Percentiles rank a stretch among this genome's conserved stretches.
These are phyloP conservation scores for Criorhina ranunculi DNA, from an alignment of 2,888 invertebrate genomes.

Conservation along the genomic window DNA sequence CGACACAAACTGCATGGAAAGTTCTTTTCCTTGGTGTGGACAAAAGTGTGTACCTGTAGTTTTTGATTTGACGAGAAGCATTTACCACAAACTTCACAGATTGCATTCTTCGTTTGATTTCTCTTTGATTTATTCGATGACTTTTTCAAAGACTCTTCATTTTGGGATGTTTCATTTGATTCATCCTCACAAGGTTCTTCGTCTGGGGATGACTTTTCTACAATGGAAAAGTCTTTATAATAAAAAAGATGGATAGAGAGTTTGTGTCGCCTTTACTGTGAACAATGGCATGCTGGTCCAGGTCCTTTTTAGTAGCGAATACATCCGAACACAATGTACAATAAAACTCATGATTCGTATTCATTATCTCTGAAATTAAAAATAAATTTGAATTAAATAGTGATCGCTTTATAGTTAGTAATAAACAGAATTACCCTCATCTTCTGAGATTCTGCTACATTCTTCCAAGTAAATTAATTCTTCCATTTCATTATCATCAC, in stretches of 20 bases:
- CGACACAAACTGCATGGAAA: conserved; percentile 51
- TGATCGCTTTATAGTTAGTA: background rate
- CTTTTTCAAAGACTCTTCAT: background rate
- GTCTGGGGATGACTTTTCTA: background rate
- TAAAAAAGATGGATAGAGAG: background rate
- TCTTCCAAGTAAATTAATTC: conserved; percentile 38
- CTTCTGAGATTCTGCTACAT: background rate
- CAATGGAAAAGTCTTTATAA: background rate
- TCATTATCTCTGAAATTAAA: background rate
- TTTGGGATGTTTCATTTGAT: background rate
- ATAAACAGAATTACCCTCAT: conserved; percentile 11
- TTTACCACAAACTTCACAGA: conserved; percentile 75
- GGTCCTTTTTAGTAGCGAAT: conserved; percentile 1
- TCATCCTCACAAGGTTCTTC: background rate
- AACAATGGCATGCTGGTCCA: background rate
- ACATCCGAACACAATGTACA: background rate
- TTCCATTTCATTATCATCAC: conserved; percentile 44
- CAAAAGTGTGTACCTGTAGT: conserved; percentile 67
- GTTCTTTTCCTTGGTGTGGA: conserved; percentile 71
- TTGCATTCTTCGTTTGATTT: conserved; percentile 11
- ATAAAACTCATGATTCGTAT: background rate
- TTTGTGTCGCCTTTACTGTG: background rate
- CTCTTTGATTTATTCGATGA: background rate
- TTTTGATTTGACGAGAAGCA: conserved; percentile 71
- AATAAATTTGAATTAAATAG: background rate